Conservation (phyloP, 2,113 vertebrate genomes). For the Perccottus glenii region DNA sequence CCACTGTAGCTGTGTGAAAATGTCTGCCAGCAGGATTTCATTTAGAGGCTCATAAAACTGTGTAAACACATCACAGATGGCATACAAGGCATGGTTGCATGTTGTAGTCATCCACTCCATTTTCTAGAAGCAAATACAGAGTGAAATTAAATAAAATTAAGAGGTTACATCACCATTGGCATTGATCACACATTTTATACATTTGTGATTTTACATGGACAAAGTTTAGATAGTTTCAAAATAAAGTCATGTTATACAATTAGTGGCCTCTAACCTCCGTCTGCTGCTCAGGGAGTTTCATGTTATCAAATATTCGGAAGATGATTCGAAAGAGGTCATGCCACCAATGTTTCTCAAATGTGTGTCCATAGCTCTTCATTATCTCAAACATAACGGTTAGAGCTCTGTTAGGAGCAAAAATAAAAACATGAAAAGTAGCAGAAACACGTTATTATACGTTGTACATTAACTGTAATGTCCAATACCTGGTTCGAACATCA, state of each 20-base stretch:
- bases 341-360: slow-evolving; percentile 99
- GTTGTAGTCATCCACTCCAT: slow-evolving; percentile 99
- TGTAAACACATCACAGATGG: slow-evolving; percentile 96
- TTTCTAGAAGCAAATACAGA: slow-evolving; percentile 79
- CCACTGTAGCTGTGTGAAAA: slow-evolving; percentile 96
- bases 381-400: slow-evolving; percentile 99
- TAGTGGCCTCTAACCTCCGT: slow-evolving; percentile 84
- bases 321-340: slow-evolving; percentile 97
- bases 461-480: not conserved
- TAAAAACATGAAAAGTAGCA: not conserved
- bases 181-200: no score
- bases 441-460: no score
- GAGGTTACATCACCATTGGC: not conserved
- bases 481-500: slow-evolving; percentile 91
- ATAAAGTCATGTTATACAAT: not conserved
- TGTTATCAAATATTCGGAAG: slow-evolving; percentile 98
- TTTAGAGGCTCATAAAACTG: slow-evolving; percentile 96
- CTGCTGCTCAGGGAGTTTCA: slow-evolving; percentile 97
- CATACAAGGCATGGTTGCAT: slow-evolving; percentile 96
- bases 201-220: no score
- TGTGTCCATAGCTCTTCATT: slow-evolving; percentile 97
- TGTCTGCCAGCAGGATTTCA: slow-evolving; percentile 90
- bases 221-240: slow-evolving; percentile 1
- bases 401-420: slow-evolving; percentile 77
- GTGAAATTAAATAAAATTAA: not conserved